These are phyloP conservation scores for Coccyzus lansbergi DNA, from an alignment of 2,797 vertebrate genomes.

Conservation along the genomic window DNA sequence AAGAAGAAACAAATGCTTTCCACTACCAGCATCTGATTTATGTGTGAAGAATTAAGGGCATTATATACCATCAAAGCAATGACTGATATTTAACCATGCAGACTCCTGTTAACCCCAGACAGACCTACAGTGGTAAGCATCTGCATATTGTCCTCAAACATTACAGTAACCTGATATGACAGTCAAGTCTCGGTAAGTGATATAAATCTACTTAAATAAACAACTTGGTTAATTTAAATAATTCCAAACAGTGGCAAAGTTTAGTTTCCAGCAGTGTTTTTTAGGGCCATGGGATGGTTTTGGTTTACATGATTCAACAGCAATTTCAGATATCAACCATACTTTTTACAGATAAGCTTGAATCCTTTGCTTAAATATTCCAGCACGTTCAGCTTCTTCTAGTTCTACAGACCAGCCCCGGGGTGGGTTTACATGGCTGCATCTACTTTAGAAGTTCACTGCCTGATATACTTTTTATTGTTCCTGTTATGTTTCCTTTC, in stretches of 20 bases:
- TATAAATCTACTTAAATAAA: background rate
- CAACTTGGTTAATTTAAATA: background rate
- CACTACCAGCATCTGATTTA: slow-evolving; percentile 10
- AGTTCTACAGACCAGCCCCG: background rate
- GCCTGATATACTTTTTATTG: background rate
- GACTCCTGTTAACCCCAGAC: background rate
- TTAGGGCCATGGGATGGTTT: background rate
- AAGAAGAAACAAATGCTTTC: slow-evolving; percentile 52
- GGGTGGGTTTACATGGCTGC: background rate
- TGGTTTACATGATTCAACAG: background rate
- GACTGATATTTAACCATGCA: slow-evolving; percentile 11
- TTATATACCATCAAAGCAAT: slow-evolving; percentile 18
- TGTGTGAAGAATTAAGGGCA: slow-evolving; percentile 20
- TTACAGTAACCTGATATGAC: background rate
- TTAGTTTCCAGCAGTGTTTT: background rate
- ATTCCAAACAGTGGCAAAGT: background rate
- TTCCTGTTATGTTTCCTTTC: background rate
- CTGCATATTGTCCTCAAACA: slow-evolving; percentile 1
- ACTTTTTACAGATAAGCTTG: background rate
- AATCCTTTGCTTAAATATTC: background rate
- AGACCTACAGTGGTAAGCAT: background rate
- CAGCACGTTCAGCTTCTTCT: background rate
- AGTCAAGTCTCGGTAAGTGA: background rate
- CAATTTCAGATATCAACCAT: background rate
- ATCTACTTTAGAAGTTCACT: background rate